phyloP scores from a whole-genome alignment of 2,113 vertebrate genomes.

The crab-eating macaque (Macaca fascicularis) region T2T-MFA8v1.1 NC_088390.1:45230501-45231000 shows the following conservation, averaged over 20 bases:
- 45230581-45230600: background rate
- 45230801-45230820: background rate
- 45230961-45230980: background rate
- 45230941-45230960: background rate
- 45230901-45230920: background rate
- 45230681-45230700: background rate
- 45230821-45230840: background rate
- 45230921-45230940: background rate
- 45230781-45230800: background rate
- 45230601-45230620: background rate
- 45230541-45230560: background rate
- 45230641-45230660: background rate
- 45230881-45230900: background rate
- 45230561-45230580: background rate
- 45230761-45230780: background rate
- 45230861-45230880: background rate
- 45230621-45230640: background rate
- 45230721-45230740: background rate
- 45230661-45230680: background rate
- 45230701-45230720: background rate
- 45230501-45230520: no score
- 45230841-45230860: background rate
- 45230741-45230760: background rate
- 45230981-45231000: background rate
- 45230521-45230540: background rate